Percentiles rank a stretch among this genome's conserved stretches.
Evolutionary conservation across 2,888 invertebrate genomes (phyloP).

Genomic region (Lasius platythorax): DNA sequence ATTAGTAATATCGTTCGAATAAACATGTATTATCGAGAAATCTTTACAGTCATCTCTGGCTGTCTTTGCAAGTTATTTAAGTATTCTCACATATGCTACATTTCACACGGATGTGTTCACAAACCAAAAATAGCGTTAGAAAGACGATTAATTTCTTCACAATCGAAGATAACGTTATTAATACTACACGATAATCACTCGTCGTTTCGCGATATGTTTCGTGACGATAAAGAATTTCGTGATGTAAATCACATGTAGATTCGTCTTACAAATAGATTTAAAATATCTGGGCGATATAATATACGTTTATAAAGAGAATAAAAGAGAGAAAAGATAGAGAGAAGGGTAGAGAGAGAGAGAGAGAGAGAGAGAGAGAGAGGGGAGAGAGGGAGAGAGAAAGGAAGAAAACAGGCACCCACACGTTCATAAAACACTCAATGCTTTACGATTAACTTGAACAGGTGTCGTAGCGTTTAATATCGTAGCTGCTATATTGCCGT

Average conservation of each 20-base stretch:
- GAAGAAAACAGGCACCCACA: constrained; percentile 34
- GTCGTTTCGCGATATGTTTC: constrained; percentile 36
- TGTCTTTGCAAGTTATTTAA: constrained; percentile 10
- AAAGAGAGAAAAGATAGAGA: constrained; percentile 26
- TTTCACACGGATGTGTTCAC: background rate
- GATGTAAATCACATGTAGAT: constrained; percentile 45
- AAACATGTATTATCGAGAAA: constrained; percentile 48
- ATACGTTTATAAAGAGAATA: constrained; percentile 12
- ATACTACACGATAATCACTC: background rate
- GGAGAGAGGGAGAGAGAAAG: background rate
- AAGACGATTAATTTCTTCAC: constrained; percentile 13
- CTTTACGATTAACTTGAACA: constrained; percentile 34
- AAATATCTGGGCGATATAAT: constrained; percentile 19
- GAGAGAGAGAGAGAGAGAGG: constrained; percentile 14
- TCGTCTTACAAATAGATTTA: constrained; percentile 30
- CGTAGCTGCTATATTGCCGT: constrained; percentile 61
- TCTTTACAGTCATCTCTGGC: constrained; percentile 29
- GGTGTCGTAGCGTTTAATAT: constrained; percentile 39
- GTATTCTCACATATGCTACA: background rate
- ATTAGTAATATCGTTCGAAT: constrained; percentile 32
- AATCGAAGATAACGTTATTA: constrained; percentile 6
- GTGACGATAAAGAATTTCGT: constrained; percentile 42
- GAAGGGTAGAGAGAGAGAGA: background rate
- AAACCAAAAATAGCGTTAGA: constrained; percentile 4
- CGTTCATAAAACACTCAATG: constrained; percentile 55